These are phyloP conservation scores for Phalloptychus januarius DNA, from an alignment of 2,797 vertebrate species.

Conservation along the genomic window DNA sequence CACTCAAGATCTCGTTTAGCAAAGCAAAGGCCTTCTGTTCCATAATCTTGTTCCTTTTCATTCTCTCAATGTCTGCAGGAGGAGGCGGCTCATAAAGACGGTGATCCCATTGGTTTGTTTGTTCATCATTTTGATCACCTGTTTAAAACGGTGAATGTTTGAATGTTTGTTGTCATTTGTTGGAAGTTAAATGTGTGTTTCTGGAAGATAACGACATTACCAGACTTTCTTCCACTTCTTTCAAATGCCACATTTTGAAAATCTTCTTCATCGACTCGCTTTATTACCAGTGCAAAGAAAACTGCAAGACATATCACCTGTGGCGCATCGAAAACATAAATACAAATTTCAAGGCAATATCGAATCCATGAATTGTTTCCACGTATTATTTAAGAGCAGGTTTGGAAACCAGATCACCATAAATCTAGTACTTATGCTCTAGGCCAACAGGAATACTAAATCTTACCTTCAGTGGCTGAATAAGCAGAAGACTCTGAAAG, in stretches of 20 bases:
- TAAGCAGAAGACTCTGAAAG: conserved; percentile 90
- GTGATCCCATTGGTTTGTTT: conserved; percentile 67
- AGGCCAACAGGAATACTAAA: background rate
- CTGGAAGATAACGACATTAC: conserved; percentile 61
- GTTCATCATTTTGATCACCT: conserved; percentile 74
- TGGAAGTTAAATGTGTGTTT: background rate
- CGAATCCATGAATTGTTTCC: background rate
- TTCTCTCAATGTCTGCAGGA: conserved; percentile 82
- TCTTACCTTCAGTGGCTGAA: conserved; percentile 90
- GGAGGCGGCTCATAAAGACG: conserved; percentile 85
- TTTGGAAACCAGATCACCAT: background rate
- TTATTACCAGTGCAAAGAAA: conserved; percentile 91
- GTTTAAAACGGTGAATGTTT: conserved; percentile 17
- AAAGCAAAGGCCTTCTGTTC: conserved; percentile 90
- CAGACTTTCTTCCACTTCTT: conserved; percentile 62
- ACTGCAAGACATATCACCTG: conserved; percentile 91
- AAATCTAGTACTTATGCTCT: background rate
- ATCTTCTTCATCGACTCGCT: conserved; percentile 88
- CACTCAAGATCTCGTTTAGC: conserved; percentile 90
- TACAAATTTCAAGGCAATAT: background rate
- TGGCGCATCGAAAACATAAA: background rate
- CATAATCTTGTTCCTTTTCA: conserved; percentile 84
- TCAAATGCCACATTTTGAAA: conserved; percentile 72
- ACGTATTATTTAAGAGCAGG: background rate
- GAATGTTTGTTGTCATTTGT: background rate